These are phyloP conservation scores for Ephydatia muelleri DNA, from an alignment of 37 sponge, comb jelly and placozoan species.

Conservation along the genomic window DNA sequence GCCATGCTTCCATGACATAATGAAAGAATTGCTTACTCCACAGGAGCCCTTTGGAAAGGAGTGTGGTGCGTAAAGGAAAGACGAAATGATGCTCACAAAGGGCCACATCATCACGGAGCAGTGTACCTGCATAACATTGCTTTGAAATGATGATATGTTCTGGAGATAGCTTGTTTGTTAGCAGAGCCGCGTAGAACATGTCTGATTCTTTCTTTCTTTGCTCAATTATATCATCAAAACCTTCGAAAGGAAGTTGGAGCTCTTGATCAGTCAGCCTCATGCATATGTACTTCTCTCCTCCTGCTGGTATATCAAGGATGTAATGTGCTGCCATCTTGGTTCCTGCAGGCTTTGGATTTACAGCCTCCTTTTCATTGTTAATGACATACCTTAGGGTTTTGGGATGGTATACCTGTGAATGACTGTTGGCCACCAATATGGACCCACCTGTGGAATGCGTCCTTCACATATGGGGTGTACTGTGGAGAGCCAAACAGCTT, in stretches of 20 bases:
- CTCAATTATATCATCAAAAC: conserved; percentile 60
- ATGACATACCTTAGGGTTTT: conserved; percentile 56
- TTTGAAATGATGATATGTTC: conserved; percentile 71
- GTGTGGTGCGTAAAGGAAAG: background rate
- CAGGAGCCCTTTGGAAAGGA: conserved; percentile 61
- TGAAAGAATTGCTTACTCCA: conserved; percentile 98
- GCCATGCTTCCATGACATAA: conserved; percentile 90
- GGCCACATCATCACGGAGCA: background rate
- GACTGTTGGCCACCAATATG: background rate
- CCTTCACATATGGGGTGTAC: conserved; percentile 83
- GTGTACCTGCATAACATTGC: conserved; percentile 86
- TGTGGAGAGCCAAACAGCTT: conserved; percentile 58
- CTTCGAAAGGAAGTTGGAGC: background rate
- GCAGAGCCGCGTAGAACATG: conserved; percentile 65
- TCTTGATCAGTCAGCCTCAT: conserved; percentile 69
- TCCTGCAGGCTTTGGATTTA: conserved; percentile 69
- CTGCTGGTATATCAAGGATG: conserved; percentile 70
- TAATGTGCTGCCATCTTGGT: conserved; percentile 85
- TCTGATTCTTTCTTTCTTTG: conserved; percentile 76
- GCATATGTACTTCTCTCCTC: conserved; percentile 43
- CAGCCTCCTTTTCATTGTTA: conserved; percentile 70
- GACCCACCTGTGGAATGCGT: conserved; percentile 87
- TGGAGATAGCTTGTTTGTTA: conserved; percentile 20
- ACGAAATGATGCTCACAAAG: background rate
- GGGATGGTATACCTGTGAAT: background rate